Percentiles rank a stretch among this genome's conserved stretches.
Evolutionary conservation across 2,888 invertebrate genomes (phyloP).

Genomic region (Coecobrya sp.): DNA sequence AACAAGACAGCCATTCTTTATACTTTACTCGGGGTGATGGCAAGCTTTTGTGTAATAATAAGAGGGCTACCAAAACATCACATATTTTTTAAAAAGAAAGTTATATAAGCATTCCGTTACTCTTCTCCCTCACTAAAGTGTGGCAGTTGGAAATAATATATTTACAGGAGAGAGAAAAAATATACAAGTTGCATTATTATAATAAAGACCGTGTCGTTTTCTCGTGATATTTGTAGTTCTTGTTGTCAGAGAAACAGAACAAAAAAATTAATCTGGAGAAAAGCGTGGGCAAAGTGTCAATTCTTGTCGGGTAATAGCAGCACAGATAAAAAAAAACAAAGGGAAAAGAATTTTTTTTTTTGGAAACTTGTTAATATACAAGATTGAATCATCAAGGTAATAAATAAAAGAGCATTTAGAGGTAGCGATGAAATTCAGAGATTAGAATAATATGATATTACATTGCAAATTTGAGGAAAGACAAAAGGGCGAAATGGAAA

Average conservation of each 20-base stretch:
- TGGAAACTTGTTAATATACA: conserved; percentile 6
- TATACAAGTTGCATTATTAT: background rate
- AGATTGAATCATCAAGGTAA: background rate
- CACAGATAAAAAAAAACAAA: background rate
- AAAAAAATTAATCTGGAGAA: conserved; percentile 57
- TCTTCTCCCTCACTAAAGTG: too few relatives aligned
- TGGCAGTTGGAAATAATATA: background rate
- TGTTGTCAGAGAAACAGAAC: background rate
- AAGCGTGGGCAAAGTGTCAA: conserved; percentile 62
- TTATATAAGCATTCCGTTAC: background rate
- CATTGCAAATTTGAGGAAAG: too few relatives aligned
- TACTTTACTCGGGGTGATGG: conserved; percentile 28
- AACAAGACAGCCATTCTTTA: conserved; percentile 49
- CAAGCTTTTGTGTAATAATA: conserved; percentile 20
- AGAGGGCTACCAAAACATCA: background rate
- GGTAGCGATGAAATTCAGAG: too few relatives aligned
- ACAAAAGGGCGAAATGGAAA: too few relatives aligned
- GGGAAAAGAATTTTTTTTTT: background rate
- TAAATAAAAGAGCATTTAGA: too few relatives aligned
- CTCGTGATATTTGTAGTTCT: background rate
- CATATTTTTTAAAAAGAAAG: background rate
- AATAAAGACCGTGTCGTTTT: background rate
- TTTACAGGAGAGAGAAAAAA: background rate
- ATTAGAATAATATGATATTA: too few relatives aligned
- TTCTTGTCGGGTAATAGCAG: conserved; percentile 34